Evolutionary conservation across 2,797 vertebrate species (phyloP).

Genomic region (Gorsachius magnificus): DNA sequence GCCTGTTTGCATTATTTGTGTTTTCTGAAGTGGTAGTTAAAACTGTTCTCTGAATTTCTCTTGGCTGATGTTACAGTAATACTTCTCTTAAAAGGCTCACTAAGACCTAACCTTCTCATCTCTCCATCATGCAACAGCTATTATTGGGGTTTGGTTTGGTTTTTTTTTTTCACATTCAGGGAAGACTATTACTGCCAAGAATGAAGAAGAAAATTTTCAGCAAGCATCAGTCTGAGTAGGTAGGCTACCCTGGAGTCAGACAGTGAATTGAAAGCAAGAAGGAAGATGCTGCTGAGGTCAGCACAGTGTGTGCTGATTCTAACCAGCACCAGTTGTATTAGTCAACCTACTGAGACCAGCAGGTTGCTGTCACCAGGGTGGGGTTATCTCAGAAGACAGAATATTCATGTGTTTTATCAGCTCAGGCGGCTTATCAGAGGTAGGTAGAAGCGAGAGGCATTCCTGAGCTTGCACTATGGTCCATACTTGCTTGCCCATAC

Average conservation of each 20-base stretch:
- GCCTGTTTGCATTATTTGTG: neutral
- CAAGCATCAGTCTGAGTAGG: neutral
- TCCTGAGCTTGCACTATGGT: neutral
- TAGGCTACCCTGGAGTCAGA: neutral
- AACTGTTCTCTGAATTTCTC: neutral
- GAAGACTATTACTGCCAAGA: neutral
- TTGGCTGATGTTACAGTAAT: neutral
- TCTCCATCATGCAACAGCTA: neutral
- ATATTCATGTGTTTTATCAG: neutral
- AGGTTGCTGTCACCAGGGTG: neutral
- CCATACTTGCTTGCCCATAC: neutral
- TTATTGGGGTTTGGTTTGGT: accelerated
- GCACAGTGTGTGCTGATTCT: neutral
- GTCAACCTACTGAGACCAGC: neutral
- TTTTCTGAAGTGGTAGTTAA: neutral
- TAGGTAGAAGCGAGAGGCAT: neutral
- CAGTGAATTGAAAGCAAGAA: neutral
- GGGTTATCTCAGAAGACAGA: neutral
- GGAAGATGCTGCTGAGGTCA: neutral
- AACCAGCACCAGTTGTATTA: neutral
- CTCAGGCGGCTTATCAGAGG: neutral
- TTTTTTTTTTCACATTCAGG: neutral
- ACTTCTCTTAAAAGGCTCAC: neutral
- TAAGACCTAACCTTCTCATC: neutral
- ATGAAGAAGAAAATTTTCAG: neutral